Conservation (phyloP, 2,113 vertebrate species). For the Carollia perspicillata region DNA sequence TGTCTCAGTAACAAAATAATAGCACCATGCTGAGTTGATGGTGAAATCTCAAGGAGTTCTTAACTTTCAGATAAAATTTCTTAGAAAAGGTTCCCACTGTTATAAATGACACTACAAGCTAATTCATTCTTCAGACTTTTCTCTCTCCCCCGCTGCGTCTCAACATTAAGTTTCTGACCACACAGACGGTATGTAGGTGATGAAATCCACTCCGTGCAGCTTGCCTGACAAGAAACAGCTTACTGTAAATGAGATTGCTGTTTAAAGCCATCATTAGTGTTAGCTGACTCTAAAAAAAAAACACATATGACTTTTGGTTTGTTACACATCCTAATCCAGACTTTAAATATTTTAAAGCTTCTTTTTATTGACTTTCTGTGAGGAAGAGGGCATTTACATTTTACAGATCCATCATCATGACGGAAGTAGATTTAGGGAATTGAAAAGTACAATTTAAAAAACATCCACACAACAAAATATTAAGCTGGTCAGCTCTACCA, state of each 20-base stretch:
- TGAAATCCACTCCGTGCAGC: background rate
- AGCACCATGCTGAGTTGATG: constrained; percentile 43
- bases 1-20: constrained; percentile 62
- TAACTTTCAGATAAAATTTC: constrained; percentile 59
- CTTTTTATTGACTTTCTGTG: background rate
- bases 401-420: background rate
- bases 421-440: background rate
- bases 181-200: background rate
- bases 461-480: background rate
- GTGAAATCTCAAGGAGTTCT: constrained; percentile 55
- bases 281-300: background rate
- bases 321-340: background rate
- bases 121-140: background rate
- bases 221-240: background rate
- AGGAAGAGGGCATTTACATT: background rate
- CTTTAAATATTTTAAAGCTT: constrained; percentile 34
- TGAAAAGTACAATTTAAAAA: background rate
- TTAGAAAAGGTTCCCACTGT: constrained; percentile 47
- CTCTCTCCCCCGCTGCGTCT: background rate
- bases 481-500: background rate
- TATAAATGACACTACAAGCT: constrained; percentile 37
- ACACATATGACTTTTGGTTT: background rate
- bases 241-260: constrained; percentile 30
- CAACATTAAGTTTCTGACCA: constrained; percentile 41
- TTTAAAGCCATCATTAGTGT: constrained; percentile 25